Evolutionary conservation across 2,113 vertebrate species (phyloP).

Genomic region (Epinephelus fuscoguttatus): DNA sequence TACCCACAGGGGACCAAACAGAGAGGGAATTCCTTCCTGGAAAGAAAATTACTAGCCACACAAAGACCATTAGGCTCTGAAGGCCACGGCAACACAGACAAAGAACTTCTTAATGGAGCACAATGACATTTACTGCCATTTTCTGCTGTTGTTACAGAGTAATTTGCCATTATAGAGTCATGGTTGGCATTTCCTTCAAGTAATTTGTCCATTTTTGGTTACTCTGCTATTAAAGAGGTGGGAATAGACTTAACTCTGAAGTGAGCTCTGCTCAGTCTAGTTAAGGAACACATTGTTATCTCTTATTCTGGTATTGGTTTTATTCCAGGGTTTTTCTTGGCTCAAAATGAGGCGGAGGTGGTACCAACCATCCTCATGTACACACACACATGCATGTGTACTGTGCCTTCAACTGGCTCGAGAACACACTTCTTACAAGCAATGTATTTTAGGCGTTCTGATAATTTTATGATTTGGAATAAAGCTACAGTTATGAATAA

Average conservation of each 20-base stretch:
- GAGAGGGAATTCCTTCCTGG: slow-evolving; percentile 53
- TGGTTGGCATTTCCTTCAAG: slow-evolving; percentile 41
- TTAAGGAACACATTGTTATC: not conserved
- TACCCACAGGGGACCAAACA: slow-evolving; percentile 10
- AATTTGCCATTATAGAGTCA: slow-evolving; percentile 30
- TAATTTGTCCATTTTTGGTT: slow-evolving; percentile 36
- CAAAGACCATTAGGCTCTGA: slow-evolving; percentile 62
- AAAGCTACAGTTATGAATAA: no score
- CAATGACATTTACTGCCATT: slow-evolving; percentile 67
- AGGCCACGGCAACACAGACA: slow-evolving; percentile 53
- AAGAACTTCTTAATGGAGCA: slow-evolving; percentile 61
- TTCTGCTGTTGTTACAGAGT: slow-evolving; percentile 29
- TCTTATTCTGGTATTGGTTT: not conserved
- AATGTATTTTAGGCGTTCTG: no score
- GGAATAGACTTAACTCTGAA: slow-evolving; percentile 1
- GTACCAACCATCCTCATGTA: no score
- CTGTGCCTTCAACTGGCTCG: no score
- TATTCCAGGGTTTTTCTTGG: not conserved
- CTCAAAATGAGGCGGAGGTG: no score
- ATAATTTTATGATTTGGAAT: no score
- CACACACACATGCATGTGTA: no score
- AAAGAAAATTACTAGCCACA: slow-evolving; percentile 58
- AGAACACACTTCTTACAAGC: no score
- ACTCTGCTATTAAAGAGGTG: not conserved
- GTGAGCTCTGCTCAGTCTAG: not conserved